These are phyloP conservation scores for Neodiprion fabricii DNA, from an alignment of 1,140 invertebrate genomes.

Conservation along the genomic window DNA sequence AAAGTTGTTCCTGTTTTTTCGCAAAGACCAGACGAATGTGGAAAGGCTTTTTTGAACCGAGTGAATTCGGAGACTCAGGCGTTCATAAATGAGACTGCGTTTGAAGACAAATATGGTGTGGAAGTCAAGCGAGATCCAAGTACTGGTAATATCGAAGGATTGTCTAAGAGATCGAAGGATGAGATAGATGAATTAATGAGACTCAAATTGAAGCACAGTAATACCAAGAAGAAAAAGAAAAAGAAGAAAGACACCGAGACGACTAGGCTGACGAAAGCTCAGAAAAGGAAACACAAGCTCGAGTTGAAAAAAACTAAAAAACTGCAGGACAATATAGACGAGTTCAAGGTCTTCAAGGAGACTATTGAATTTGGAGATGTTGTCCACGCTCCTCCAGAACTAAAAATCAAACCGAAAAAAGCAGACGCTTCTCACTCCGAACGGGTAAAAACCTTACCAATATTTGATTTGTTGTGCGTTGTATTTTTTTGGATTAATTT, in stretches of 20 bases:
- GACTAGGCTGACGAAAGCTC: conserved; percentile 55
- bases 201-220: conserved; percentile 53
- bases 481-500: conserved; percentile 21
- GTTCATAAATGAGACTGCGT: conserved; percentile 62
- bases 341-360: conserved; percentile 59
- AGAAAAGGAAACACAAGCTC: conserved; percentile 56
- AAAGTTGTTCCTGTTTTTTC: conserved; percentile 61
- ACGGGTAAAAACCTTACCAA: conserved; percentile 50
- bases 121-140: conserved; percentile 59
- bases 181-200: conserved; percentile 58
- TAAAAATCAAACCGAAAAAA: conserved; percentile 61
- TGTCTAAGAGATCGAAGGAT: conserved; percentile 58
- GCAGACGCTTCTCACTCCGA: conserved; percentile 43
- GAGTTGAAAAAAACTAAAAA: conserved; percentile 58
- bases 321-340: conserved; percentile 45
- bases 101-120: conserved; percentile 65
- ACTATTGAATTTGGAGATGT: conserved; percentile 72
- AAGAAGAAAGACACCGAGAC: conserved; percentile 44
- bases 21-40: conserved; percentile 58
- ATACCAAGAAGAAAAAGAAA: conserved; percentile 52
- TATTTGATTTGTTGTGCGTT: conserved; percentile 7
- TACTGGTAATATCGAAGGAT: conserved; percentile 58
- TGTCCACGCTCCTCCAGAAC: conserved; percentile 68
- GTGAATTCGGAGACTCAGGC: conserved; percentile 60
- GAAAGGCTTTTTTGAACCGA: conserved; percentile 57